Base-by-base conservation (phyloP, 2,113 vertebrate species). In the Sebastes schlegelii region DNA sequence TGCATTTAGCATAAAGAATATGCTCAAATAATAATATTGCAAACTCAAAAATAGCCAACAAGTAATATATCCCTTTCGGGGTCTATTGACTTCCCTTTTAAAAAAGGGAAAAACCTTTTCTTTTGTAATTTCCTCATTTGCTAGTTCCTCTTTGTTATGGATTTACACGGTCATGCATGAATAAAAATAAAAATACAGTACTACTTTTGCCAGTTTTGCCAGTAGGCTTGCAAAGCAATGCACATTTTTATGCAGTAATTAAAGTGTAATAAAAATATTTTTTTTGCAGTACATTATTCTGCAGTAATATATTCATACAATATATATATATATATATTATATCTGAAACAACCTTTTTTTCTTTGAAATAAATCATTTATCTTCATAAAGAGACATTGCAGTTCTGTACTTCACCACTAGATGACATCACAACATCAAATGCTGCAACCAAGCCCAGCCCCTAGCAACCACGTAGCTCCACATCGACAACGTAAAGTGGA, bases 401-500 rank as follows among this genome's bases (percentile, higher is more conserved):
- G 5, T 77, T 55, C 11, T 43, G 19, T 7, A 5, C 2, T 16
- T n/a, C n/a, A n/a, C n/a, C 92, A 65, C 79, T 65, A 60, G 86
- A 10, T 62, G 86, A 77, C 81, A 21, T 0, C 17, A 75, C 4
- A 58, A 26, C 14, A 74, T 61, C 57, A 77, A 49, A n/a, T 42
- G 4, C 61, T 43, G 58, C 23, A 61, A 73, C 62, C 23, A 10
- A 61, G 43, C 43, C 87, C 82, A 71, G 71, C 87, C 85, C 88
- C 34, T 89, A 83, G 87, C 84, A 84, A 94, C 86, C 68, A 85
- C 84, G 42, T 34, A 82, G 84, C 85, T 94, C 94, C 95, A 96
- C 94, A 95, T 95, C 93, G 92, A 91, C 95, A 95, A 86, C 94
- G 94, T 91, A 95, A 96, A 93, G 82, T 1, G 79, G 6, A 43